Evolutionary conservation across 2,888 invertebrate genomes (phyloP).

Genomic region (Myopa testacea): DNA sequence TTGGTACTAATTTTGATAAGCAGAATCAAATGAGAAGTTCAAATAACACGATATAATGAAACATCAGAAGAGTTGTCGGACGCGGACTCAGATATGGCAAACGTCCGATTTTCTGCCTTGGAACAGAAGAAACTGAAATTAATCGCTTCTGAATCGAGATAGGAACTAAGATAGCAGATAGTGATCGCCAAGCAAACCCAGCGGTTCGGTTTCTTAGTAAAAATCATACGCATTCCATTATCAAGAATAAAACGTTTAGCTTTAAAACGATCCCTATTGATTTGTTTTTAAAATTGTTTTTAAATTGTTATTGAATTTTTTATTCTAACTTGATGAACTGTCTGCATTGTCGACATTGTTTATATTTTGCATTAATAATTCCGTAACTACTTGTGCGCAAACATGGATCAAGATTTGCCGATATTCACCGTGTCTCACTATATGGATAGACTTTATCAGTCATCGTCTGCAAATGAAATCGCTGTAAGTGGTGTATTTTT

Average conservation of each 20-base stretch:
- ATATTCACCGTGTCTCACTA: constrained; percentile 61
- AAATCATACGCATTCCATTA: constrained; percentile 12
- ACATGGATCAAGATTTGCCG: constrained; percentile 55
- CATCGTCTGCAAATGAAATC: constrained; percentile 37
- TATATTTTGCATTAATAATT: neutral
- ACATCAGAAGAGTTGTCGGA: constrained; percentile 3
- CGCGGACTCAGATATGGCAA: neutral
- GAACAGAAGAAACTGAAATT: constrained; percentile 23
- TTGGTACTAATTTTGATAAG: constrained; percentile 57
- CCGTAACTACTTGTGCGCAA: constrained; percentile 24
- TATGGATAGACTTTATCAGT: constrained; percentile 53
- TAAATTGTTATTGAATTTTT: neutral
- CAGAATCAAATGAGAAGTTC: constrained; percentile 48
- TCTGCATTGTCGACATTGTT: neutral
- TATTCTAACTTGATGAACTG: neutral
- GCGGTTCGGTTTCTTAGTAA: constrained; percentile 32
- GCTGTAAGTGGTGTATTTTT: constrained; percentile 31
- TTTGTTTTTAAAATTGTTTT: neutral
- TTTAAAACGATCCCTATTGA: neutral
- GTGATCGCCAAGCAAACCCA: constrained; percentile 38
- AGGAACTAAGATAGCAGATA: constrained; percentile 40
- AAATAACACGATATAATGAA: constrained; percentile 41
- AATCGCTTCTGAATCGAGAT: constrained; percentile 34
- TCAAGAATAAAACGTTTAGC: neutral
- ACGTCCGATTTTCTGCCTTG: constrained; percentile 5